These are phyloP conservation scores for Mactra quadrangularis DNA, from an alignment of 1,140 invertebrate species.

Conservation along the genomic window DNA sequence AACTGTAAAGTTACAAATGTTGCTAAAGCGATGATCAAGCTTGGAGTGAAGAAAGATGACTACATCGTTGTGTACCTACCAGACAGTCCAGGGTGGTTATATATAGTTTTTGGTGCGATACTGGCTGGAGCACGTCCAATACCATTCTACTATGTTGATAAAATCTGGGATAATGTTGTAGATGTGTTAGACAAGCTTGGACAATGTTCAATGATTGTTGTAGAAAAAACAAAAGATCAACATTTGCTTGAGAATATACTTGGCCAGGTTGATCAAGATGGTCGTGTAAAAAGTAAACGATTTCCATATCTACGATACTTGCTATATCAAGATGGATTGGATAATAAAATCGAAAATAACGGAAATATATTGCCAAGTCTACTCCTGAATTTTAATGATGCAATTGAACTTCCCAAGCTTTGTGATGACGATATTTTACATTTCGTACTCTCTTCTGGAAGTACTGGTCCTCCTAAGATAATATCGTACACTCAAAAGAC, in stretches of 20 bases:
- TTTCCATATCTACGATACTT: constrained; percentile 33
- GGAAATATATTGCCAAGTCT: background rate
- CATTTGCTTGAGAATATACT: background rate
- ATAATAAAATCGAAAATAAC: no score
- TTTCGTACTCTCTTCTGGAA: constrained; percentile 28
- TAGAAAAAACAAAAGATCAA: background rate
- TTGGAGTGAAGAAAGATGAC: constrained; percentile 23
- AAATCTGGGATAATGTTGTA: constrained; percentile 1
- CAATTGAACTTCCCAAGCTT: constrained; percentile 11
- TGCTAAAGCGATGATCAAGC: constrained; percentile 1
- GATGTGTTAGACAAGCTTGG: constrained; percentile 3
- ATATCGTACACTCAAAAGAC: background rate
- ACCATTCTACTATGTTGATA: constrained; percentile 1
- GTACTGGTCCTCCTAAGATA: constrained; percentile 30
- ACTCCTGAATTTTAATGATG: background rate
- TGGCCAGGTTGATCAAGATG: background rate
- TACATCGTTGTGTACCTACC: constrained; percentile 1
- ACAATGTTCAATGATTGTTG: background rate
- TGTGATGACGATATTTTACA: constrained; percentile 11
- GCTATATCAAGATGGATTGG: background rate
- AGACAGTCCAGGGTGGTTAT: constrained; percentile 24
- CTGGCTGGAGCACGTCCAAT: background rate
- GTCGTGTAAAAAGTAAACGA: background rate
- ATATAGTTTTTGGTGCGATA: constrained; percentile 8
- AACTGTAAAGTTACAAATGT: background rate